Base-by-base conservation (phyloP, 1,140 invertebrate genomes). In the Cydia amplana region DNA sequence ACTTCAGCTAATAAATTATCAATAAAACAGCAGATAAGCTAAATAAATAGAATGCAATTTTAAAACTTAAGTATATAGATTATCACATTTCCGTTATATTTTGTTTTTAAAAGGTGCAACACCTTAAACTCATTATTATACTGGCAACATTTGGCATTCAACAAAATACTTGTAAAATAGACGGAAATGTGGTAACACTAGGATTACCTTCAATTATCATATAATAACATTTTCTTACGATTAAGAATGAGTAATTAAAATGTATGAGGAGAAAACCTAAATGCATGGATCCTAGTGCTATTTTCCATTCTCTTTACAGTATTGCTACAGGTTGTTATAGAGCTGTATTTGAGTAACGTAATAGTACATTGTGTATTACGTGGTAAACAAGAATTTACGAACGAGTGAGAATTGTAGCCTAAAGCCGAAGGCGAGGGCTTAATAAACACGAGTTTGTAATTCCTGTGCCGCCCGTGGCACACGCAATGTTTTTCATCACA, bases 251-350 rank as follows among this genome's bases (percentile, higher is more conserved):
- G 83, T 81, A 67, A 84, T 85, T 87, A 87, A 83, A 77, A 82
- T 36, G 82, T 79, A 80, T 77, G 46, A 36, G 85, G 78, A 70
- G 78, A 76, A 78, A 84, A 86, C 80, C 89, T 91, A 91, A 89
- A 91, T 91, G 88, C 89, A 82, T 74, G 80, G 82, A 77, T 80
- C 79, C 82, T 88, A 84, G 77, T 82, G 84, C 81, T 86, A 85
- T 82, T 78, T 85, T 77, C 75, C 77, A 83, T 82, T 83, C 74
- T 77, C 74, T 78, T 83, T 83, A 77, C 78, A 82, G 32, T 32
- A 32, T 32, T 32, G 28, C 2, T 32, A 51, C 5, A 18, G 49
- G 49, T 51, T 51, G 14, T n/a, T 51, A 51, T n/a, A 14, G 49
- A 51, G 49, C 14, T 51, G 16, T 2, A n/a, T 16, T 51, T 32